Evolutionary conservation across 64 coral and sea anemone species (phyloP).

Genomic region (Montipora cactus): DNA sequence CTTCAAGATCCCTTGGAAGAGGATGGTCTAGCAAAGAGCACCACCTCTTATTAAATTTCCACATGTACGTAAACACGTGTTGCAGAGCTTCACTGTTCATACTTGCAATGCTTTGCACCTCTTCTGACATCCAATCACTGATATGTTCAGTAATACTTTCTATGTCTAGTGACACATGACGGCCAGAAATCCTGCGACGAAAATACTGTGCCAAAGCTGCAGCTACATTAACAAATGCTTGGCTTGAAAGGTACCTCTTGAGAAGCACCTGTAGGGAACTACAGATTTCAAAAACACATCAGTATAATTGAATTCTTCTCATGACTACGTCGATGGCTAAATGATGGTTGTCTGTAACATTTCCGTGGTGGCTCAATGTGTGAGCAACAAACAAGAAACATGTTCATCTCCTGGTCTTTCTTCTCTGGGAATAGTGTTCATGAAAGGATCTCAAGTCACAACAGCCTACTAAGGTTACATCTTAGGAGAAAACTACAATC

Average conservation of each 20-base stretch:
- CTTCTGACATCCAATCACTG: slow-evolving; percentile 78
- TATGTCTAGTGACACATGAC: slow-evolving; percentile 47
- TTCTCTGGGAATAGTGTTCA: no score
- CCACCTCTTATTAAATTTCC: slow-evolving; percentile 89
- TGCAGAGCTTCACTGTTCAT: slow-evolving; percentile 78
- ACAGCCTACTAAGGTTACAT: no score
- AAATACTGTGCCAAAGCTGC: slow-evolving; percentile 90
- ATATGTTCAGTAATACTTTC: slow-evolving; percentile 70
- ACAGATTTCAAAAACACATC: neutral
- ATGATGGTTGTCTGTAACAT: no score
- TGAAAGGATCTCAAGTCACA: no score
- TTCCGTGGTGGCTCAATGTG: no score
- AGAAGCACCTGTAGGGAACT: slow-evolving; percentile 81
- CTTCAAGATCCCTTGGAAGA: slow-evolving; percentile 79
- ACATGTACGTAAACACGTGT: slow-evolving; percentile 75
- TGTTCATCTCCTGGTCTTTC: no score
- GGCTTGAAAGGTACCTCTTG: slow-evolving; percentile 88
- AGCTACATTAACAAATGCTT: slow-evolving; percentile 92
- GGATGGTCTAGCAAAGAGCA: slow-evolving; percentile 45
- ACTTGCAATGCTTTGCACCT: slow-evolving; percentile 77
- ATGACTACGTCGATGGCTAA: neutral
- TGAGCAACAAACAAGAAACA: no score
- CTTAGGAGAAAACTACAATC: no score
- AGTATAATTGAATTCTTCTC: neutral
- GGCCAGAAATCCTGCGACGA: slow-evolving; percentile 47